A percentile compares a stretch with the other conserved stretches of the same genome.
Conservation (phyloP, 2,888 invertebrate species). For the Dioctria linearis region DNA sequence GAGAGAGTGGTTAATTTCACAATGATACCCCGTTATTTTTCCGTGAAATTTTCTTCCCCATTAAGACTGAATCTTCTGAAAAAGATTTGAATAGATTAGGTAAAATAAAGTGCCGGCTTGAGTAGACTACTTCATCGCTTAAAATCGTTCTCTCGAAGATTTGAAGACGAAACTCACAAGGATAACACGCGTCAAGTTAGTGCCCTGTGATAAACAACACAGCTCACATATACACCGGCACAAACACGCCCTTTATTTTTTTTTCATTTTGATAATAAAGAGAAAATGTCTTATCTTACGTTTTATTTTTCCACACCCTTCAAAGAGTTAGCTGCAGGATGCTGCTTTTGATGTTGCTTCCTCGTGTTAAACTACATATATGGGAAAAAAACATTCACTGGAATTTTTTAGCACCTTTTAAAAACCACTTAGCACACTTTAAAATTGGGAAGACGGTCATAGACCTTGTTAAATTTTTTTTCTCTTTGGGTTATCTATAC, state of each 20-base stretch:
- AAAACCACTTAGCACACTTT: constrained; percentile 18
- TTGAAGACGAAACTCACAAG: constrained; percentile 2
- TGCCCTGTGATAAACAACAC: constrained; percentile 42
- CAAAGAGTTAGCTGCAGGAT: background rate
- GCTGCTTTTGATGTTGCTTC: background rate
- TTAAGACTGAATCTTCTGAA: constrained; percentile 3
- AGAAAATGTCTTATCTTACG: constrained; percentile 39
- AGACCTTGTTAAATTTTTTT: constrained; percentile 18
- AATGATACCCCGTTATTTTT: constrained; percentile 4
- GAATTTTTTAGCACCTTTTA: constrained; percentile 11
- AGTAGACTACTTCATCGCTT: background rate
- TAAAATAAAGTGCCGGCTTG: too few species aligned
- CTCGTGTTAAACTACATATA: background rate
- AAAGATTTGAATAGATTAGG: background rate
- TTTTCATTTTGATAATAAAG: constrained; percentile 27
- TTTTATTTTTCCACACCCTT: constrained; percentile 35
- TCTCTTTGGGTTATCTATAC: background rate
- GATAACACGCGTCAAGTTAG: constrained; percentile 31
- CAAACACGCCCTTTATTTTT: constrained; percentile 51
- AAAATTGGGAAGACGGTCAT: constrained; percentile 11
- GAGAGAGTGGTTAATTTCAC: constrained; percentile 25
- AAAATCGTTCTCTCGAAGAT: background rate
- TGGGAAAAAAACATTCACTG: background rate
- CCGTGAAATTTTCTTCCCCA: constrained; percentile 23
- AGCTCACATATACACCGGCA: constrained; percentile 40